Evolutionary conservation across 2,888 invertebrate genomes (phyloP).

Genomic region (Himalopsyche kuldschensis): DNA sequence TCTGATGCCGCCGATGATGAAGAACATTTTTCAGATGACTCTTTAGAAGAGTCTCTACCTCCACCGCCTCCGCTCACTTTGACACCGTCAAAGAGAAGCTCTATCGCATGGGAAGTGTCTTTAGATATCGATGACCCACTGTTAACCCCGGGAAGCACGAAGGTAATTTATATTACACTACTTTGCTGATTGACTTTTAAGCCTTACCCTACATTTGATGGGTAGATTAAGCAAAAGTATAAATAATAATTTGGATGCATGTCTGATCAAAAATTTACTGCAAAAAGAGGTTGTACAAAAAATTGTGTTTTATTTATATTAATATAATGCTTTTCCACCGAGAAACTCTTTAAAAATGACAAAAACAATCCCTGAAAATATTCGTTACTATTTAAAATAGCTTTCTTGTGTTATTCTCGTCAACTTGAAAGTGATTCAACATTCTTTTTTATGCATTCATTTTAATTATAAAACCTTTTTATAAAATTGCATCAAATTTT

Average conservation of each 20-base stretch:
- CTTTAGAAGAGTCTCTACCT: conserved; percentile 74
- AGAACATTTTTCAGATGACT: conserved; percentile 82
- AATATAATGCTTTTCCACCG: too few relatives aligned
- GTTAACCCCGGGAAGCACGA: conserved; percentile 70
- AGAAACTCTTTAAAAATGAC: too few relatives aligned
- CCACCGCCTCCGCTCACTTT: conserved; percentile 59
- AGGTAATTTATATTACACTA: conserved; percentile 48
- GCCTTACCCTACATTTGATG: background rate
- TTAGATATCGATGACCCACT: conserved; percentile 69
- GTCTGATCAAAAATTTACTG: background rate
- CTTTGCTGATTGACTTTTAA: background rate
- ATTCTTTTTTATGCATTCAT: too few relatives aligned
- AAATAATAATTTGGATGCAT: too few relatives aligned
- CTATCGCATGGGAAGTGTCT: conserved; percentile 87
- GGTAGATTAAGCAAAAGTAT: background rate
- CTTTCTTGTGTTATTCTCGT: too few relatives aligned
- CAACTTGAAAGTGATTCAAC: too few relatives aligned
- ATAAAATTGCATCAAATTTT: too few relatives aligned
- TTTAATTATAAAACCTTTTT: too few relatives aligned
- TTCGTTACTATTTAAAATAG: too few relatives aligned
- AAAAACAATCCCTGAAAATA: too few relatives aligned
- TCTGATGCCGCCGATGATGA: conserved; percentile 48
- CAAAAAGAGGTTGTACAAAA: too few relatives aligned
- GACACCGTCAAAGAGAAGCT: conserved; percentile 72
- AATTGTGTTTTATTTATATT: too few relatives aligned